These are phyloP conservation scores for Polyommatus iphigenia DNA, from an alignment of 2,888 invertebrate genomes.

Conservation along the genomic window DNA sequence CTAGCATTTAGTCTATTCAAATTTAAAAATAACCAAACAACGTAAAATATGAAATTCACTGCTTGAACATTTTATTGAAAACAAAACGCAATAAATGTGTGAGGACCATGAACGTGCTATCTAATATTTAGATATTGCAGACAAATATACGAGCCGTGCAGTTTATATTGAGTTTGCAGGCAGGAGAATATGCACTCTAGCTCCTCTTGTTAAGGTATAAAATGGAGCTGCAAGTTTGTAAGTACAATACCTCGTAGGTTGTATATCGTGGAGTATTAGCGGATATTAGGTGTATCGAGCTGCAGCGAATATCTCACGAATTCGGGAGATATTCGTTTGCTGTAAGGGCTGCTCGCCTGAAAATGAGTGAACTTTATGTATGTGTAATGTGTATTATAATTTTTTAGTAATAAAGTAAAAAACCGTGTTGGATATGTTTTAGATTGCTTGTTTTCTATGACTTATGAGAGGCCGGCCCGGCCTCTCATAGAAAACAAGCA, in stretches of 20 bases:
- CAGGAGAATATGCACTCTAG: background rate
- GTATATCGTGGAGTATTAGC: background rate
- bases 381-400: too few relatives aligned
- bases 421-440: too few relatives aligned
- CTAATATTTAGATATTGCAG: conserved; percentile 16
- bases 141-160: background rate
- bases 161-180: background rate
- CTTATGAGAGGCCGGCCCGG: too few relatives aligned
- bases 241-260: background rate
- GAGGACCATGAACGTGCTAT: background rate
- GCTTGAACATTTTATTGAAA: background rate
- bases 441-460: too few relatives aligned
- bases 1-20: too few relatives aligned
- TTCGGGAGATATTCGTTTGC: background rate
- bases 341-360: background rate
- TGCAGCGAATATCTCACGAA: background rate
- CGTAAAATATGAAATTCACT: background rate
- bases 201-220: background rate
- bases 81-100: conserved; percentile 2
- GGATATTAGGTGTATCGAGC: conserved; percentile 10
- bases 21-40: background rate
- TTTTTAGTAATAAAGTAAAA: too few relatives aligned
- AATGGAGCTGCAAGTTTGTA: background rate
- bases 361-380: too few relatives aligned
- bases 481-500: too few relatives aligned